Evolutionary conservation across 2,888 invertebrate species (phyloP).

Genomic region (Pristionchus entomophagus): DNA sequence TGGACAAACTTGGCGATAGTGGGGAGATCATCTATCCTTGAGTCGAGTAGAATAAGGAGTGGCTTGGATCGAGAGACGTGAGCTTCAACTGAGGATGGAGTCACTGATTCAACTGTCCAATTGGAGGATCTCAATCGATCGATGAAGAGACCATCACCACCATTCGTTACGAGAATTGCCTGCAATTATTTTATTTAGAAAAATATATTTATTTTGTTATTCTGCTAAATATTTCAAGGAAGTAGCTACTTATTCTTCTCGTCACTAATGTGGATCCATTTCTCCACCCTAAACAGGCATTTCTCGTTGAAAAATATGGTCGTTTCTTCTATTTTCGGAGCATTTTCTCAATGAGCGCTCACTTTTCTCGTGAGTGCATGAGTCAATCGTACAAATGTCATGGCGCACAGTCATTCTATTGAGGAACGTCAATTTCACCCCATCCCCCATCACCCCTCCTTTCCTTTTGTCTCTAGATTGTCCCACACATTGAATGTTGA

Average conservation of each 20-base stretch:
- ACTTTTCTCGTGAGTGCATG: background rate
- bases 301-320: conserved; percentile 16
- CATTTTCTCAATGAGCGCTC: background rate
- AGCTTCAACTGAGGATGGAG: conserved; percentile 39
- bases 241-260: background rate
- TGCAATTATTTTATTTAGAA: background rate
- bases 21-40: conserved; percentile 62
- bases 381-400: background rate
- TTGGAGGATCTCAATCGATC: conserved; percentile 30
- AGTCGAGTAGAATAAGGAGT: conserved; percentile 67
- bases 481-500: too few relatives aligned
- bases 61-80: conserved; percentile 64
- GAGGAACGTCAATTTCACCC: background rate
- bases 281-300: background rate
- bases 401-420: background rate
- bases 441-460: background rate
- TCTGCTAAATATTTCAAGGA: background rate
- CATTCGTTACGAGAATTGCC: conserved; percentile 35
- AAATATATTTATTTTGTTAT: background rate
- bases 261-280: background rate
- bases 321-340: background rate
- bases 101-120: conserved; percentile 39
- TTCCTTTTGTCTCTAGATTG: background rate
- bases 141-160: conserved; percentile 43
- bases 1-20: conserved; percentile 66